Percentiles rank a stretch among this genome's conserved stretches.
Conservation (phyloP, 2,888 invertebrate genomes). For the Hydraecia micacea region DNA sequence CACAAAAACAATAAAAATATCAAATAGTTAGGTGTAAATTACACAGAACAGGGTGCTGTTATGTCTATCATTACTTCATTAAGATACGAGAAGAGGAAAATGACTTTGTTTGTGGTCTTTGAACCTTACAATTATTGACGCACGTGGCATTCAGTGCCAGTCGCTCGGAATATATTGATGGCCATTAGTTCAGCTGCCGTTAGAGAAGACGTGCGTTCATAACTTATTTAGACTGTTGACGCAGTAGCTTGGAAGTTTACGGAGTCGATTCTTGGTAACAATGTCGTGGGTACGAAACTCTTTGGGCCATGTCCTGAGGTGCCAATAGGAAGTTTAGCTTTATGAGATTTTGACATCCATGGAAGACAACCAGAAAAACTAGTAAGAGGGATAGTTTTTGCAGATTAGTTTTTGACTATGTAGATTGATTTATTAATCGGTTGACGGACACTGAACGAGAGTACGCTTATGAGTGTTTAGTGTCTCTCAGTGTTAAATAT, state of each 20-base stretch:
- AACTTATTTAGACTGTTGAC: conserved; percentile 19
- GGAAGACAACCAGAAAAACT: neutral
- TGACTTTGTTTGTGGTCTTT: conserved; percentile 48
- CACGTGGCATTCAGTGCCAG: conserved; percentile 48
- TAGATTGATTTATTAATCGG: no score
- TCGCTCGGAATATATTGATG: conserved; percentile 49
- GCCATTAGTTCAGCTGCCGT: conserved; percentile 42
- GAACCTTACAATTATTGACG: conserved; percentile 57
- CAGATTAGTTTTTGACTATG: no score
- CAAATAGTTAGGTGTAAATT: neutral
- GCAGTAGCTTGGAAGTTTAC: neutral
- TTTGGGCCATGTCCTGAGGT: neutral
- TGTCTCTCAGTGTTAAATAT: neutral
- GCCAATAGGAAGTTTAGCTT: neutral
- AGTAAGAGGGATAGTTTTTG: no score
- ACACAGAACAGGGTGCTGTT: neutral
- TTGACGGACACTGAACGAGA: no score
- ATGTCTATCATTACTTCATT: conserved; percentile 19
- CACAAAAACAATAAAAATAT: neutral
- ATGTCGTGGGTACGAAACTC: neutral
- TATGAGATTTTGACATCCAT: neutral
- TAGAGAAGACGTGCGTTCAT: conserved; percentile 26
- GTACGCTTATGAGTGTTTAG: no score
- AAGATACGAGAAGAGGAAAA: conserved; percentile 48
- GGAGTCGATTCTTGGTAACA: neutral